These are phyloP conservation scores for Callionymus lyra DNA, from an alignment of 2,113 vertebrate species.

Conservation along the genomic window DNA sequence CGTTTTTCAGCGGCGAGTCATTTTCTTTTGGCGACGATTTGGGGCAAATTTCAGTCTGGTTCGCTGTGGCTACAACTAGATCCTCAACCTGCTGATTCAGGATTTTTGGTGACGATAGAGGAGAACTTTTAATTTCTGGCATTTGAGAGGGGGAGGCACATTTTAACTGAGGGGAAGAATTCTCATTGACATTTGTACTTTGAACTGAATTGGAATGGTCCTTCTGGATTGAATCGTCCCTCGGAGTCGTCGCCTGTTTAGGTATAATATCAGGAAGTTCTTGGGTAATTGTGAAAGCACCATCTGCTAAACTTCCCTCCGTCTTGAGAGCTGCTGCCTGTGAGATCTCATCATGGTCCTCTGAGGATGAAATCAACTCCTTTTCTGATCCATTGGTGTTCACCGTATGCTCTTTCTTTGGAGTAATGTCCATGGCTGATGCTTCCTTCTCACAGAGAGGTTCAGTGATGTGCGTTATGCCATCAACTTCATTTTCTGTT, in stretches of 20 bases:
- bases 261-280: slow-evolving; percentile 70
- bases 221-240: slow-evolving; percentile 49
- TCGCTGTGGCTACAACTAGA: slow-evolving; percentile 8
- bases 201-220: slow-evolving; percentile 55
- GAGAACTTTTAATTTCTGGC: slow-evolving; percentile 32
- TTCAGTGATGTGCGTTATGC: slow-evolving; percentile 25
- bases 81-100: slow-evolving; percentile 14
- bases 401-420: slow-evolving; percentile 7
- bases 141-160: slow-evolving; percentile 43
- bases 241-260: slow-evolving; percentile 53
- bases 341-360: slow-evolving; percentile 24
- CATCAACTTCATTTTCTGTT: slow-evolving; percentile 27
- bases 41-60: slow-evolving; percentile 27
- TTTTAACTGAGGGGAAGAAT: slow-evolving; percentile 41
- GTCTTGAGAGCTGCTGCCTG: slow-evolving; percentile 13
- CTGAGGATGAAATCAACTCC: slow-evolving; percentile 13
- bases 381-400: slow-evolving; percentile 34
- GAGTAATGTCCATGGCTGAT: slow-evolving; percentile 14
- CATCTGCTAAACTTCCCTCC: slow-evolving; percentile 34
- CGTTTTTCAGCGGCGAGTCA: slow-evolving; percentile 32
- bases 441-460: slow-evolving; percentile 24
- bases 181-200: slow-evolving; percentile 59
- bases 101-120: slow-evolving; percentile 38
- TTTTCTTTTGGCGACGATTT: slow-evolving; percentile 36
- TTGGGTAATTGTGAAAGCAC: slow-evolving; percentile 52